Base-by-base conservation (phyloP, 92 coral and sea anemone species). In the Montipora capitata region DNA sequence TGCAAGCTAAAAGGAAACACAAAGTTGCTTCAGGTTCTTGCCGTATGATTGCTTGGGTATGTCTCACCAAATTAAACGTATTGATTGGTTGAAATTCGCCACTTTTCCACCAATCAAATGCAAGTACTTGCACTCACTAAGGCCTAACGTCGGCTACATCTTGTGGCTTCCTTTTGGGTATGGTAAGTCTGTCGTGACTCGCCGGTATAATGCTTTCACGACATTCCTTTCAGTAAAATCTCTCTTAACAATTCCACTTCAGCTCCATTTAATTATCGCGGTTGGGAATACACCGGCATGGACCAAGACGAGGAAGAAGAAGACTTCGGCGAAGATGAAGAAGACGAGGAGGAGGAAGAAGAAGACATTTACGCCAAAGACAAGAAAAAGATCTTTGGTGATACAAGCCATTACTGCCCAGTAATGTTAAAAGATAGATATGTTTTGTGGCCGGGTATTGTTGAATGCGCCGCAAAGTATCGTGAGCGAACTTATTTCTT, bases 231-330 rank as follows among this genome's bases (percentile, higher is more conserved):
- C 67, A 61, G 35, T 27, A 27, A 27, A 27, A 27, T 61, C 5
- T 17, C 16, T 6, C 70, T 35, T 38, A 18, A 0, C 67, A 0
- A 57, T 67, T 69, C 18, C 74, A 12, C 49, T 41, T 15, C 78
- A 95, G 98, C 95, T 13, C 96, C 94, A 70, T 98, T 95, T 64
- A 94, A 83, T 85, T 98, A 98, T 79, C 95, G 92, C 71, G 96
- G 96, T 58, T 98, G 98, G 99, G 99, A 98, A 81, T 98, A 94
- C 94, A 96, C 98, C 3, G 99, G 99, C 39, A 98, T 98, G 98
- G 99, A 98, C 85, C 98, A 96, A 78, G 99, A 98, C 54, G 99
- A 98, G 63, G 98, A 98, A 70, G 99, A 96, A 65, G 99, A 96
- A 76, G 99, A 96, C 67, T 95, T 94, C 67, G 98, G 87, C n/a